Conservation (phyloP, 1,140 invertebrate genomes). For the Drosophila prosaltans region DNA sequence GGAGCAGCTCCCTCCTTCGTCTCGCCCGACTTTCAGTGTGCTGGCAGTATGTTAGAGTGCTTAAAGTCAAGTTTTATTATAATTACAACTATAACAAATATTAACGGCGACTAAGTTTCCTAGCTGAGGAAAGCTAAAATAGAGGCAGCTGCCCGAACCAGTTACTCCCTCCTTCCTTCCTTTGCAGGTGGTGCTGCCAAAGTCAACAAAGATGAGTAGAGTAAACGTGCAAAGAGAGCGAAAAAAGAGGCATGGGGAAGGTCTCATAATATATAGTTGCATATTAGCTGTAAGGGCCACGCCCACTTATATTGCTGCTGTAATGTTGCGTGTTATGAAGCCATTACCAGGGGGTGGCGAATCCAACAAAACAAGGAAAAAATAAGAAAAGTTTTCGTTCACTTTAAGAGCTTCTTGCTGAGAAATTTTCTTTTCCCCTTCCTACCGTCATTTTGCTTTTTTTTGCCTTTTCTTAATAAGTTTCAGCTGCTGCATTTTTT, state of each 20-base stretch:
- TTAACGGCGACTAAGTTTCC: conserved; percentile 64
- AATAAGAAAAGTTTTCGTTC: conserved; percentile 65
- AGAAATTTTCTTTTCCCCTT: neutral
- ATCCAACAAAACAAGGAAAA: neutral
- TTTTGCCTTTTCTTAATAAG: conserved; percentile 19
- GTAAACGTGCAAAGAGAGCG: neutral
- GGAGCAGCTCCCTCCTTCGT: neutral
- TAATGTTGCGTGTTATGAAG: conserved; percentile 81
- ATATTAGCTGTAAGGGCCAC: conserved; percentile 66
- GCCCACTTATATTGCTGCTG: conserved; percentile 63
- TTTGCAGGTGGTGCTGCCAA: conserved; percentile 69
- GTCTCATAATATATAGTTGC: conserved; percentile 76
- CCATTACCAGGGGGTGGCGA: conserved; percentile 57
- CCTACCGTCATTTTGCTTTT: conserved; percentile 22
- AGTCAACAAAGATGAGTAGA: conserved; percentile 49
- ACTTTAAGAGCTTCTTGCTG: conserved; percentile 57
- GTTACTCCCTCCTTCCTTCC: conserved; percentile 1
- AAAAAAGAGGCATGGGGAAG: neutral
- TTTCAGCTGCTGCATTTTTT: conserved; percentile 4
- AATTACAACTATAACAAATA: conserved; percentile 82
- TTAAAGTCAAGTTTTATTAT: conserved; percentile 80
- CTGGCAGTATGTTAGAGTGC: conserved; percentile 22
- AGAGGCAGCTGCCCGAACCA: conserved; percentile 28
- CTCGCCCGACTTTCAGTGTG: neutral
- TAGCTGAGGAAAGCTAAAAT: conserved; percentile 51